These are phyloP conservation scores for Drosophila kurseongensis DNA, from an alignment of 1,140 invertebrate genomes.

Conservation along the genomic window DNA sequence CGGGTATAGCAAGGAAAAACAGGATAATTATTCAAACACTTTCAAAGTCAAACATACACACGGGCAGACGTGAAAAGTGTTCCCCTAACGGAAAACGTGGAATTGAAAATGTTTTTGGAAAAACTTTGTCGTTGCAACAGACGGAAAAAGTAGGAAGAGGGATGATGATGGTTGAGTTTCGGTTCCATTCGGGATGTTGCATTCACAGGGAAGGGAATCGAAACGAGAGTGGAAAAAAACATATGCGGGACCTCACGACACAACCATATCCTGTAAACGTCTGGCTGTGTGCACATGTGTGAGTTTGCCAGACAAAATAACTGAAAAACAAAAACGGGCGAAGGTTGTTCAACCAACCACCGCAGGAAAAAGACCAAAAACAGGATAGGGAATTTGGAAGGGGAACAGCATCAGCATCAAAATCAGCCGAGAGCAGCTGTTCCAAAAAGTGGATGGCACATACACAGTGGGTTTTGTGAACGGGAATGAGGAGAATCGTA, in stretches of 20 bases:
- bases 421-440: conserved; percentile 44
- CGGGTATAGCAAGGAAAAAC: conserved; percentile 40
- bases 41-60: conserved; percentile 65
- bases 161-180: conserved; percentile 6
- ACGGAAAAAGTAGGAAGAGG: not conserved
- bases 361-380: conserved; percentile 39
- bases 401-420: conserved; percentile 17
- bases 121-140: conserved; percentile 44
- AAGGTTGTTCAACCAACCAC: conserved; percentile 77
- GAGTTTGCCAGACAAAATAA: conserved; percentile 68
- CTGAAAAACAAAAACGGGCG: conserved; percentile 77
- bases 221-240: conserved; percentile 56
- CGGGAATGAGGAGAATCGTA: conserved; percentile 15
- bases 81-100: conserved; percentile 31
- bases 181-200: conserved; percentile 36
- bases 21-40: conserved; percentile 81
- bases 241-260: conserved; percentile 68
- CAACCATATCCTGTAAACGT: conserved; percentile 69
- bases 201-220: conserved; percentile 61
- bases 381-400: conserved; percentile 14
- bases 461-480: conserved; percentile 6
- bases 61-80: conserved; percentile 30
- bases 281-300: conserved; percentile 13
- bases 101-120: conserved; percentile 42
- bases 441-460: conserved; percentile 63